Evolutionary conservation across 2,113 vertebrate species (phyloP), one percentile per base, ranked within the genome.

Genomic region (Ovis canadensis): DNA sequence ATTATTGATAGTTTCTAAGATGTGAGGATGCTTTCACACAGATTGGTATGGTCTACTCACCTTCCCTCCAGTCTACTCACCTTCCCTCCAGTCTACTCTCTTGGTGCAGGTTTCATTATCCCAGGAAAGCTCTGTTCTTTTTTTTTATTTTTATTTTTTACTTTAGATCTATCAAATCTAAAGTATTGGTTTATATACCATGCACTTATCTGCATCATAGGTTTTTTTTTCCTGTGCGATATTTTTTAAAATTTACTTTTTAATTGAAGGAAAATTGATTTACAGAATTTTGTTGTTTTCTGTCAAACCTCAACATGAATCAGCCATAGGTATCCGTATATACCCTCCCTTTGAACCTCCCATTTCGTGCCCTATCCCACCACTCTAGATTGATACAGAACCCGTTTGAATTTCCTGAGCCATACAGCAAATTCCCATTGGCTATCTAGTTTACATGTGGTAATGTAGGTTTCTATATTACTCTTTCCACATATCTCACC

Each of bases 1-100:
- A 13, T 2, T 31, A 2, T 48, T 50, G 60, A 60, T 13, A 74
- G 29, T 33, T 82, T n/a, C 27, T n/a, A 54, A 64, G 21, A 13
- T 7, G 19, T 29, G 5, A 29, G 36, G 3, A 23, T 3, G 7
- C 36, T 55, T 67, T 31, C 29, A 25, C 27, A 31, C 1, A 0
- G 10, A 17, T 21, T 60, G 5, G 8, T 52, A 10, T 23, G 13
- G 36, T 60, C 62, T 31, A 94, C 88, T 96, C 31, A 93, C 86
- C n/a, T 11, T 74, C 33, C 59, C 27, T 57, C 59, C 33, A 31
- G 62, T 29, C 16, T 52, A 23, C 55, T 96, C 31, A 93, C 86
- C n/a, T 11, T 74, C 33, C 59, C 27, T 57, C 59, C 33, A 31
- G 62, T 29, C 16, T 52, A 23, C 55, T 43, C 33, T 78, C 31